Evolutionary conservation across 2,888 invertebrate genomes (phyloP).

Genomic region (Serrognathus titanus): DNA sequence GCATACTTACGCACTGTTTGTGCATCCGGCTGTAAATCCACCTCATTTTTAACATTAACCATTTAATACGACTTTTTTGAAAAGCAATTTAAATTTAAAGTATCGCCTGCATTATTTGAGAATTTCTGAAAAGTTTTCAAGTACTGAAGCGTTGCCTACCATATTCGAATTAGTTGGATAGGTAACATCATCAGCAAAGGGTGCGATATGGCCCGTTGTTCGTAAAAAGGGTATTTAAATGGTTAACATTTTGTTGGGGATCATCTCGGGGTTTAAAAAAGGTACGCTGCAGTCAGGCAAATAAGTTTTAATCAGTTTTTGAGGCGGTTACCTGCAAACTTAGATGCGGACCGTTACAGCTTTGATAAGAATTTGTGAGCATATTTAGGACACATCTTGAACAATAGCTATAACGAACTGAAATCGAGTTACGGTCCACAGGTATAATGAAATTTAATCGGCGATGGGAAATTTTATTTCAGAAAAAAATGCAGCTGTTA

Average conservation of each 20-base stretch:
- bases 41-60: not conserved
- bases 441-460: conserved; percentile 39
- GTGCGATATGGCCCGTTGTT: conserved; percentile 27
- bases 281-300: conserved; percentile 26
- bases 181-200: conserved; percentile 19
- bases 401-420: conserved; percentile 49
- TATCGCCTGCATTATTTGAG: too few species aligned
- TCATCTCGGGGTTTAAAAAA: conserved; percentile 34
- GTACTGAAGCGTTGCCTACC: too few species aligned
- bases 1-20: conserved; percentile 11
- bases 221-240: conserved; percentile 42
- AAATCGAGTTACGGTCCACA: conserved; percentile 24
- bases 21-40: not conserved
- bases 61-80: too few species aligned
- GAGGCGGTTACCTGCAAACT: conserved; percentile 6
- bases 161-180: too few species aligned
- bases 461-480: conserved; percentile 1
- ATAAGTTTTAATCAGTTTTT: conserved; percentile 6
- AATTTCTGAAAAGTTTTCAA: too few species aligned
- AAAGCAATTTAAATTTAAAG: too few species aligned
- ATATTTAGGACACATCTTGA: conserved; percentile 44
- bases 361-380: conserved; percentile 47
- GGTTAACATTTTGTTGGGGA: conserved; percentile 38
- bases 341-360: conserved; percentile 32
- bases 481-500: not conserved